These are phyloP conservation scores for Aphis gossypii DNA, from an alignment of 1,140 invertebrate genomes.

Conservation along the genomic window DNA sequence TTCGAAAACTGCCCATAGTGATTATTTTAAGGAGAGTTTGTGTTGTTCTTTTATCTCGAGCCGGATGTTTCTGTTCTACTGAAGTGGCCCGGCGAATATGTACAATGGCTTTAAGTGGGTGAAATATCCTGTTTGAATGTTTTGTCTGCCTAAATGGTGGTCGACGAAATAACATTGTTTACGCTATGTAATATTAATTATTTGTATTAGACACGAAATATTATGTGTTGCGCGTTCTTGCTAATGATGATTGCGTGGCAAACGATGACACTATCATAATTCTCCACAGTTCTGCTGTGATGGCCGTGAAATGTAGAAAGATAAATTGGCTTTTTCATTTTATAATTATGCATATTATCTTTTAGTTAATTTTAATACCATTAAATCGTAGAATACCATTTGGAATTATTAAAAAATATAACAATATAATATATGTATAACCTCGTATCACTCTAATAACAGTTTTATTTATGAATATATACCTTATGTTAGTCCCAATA, in stretches of 20 bases:
- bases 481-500: not conserved
- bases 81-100: not conserved
- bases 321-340: not conserved
- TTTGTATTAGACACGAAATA: not conserved
- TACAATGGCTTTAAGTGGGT: constrained; percentile 9
- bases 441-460: not conserved
- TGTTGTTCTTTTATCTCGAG: constrained; percentile 6
- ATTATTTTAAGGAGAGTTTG: constrained; percentile 18
- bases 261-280: not conserved
- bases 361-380: no score
- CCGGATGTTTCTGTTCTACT: constrained; percentile 2
- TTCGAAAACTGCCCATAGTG: constrained; percentile 7
- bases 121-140: not conserved
- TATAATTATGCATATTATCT: no score
- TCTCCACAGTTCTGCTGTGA: not conserved
- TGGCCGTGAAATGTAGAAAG: not conserved
- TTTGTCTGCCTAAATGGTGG: not conserved
- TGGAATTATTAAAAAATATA: no score
- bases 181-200: constrained; percentile 7
- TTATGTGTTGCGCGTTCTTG: not conserved
- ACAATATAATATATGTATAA: no score
- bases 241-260: not conserved
- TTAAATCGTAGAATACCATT: no score
- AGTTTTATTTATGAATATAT: not conserved
- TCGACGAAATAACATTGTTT: not conserved